Conservation (phyloP, 1,140 invertebrate genomes). For the Heliconius congener region DNA sequence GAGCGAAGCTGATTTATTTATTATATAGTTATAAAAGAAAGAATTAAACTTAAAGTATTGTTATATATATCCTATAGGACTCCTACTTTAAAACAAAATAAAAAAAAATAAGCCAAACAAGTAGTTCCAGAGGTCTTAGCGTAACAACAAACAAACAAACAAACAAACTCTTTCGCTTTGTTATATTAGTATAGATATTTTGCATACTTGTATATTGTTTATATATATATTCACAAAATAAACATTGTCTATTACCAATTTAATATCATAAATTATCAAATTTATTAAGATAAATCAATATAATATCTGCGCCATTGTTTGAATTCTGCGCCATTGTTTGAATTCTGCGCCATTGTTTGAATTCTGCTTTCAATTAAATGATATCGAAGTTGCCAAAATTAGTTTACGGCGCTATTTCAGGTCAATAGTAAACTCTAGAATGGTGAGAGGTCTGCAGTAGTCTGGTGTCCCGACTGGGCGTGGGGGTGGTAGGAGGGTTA, state of each 20-base stretch:
- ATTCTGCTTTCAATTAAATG: constrained; percentile 18
- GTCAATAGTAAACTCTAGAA: constrained; percentile 73
- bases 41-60: no score
- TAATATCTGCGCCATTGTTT: not conserved
- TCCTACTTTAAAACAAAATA: no score
- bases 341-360: not conserved
- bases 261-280: not conserved
- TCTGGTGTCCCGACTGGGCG: constrained; percentile 54
- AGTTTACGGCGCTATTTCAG: constrained; percentile 50
- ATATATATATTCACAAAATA: not conserved
- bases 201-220: not conserved
- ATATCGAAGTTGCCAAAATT: constrained; percentile 28
- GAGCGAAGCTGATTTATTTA: no score
- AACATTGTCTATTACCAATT: no score
- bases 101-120: no score
- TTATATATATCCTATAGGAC: no score
- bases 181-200: not conserved
- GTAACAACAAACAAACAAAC: no score
- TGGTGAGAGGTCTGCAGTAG: constrained; percentile 65
- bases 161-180: no score
- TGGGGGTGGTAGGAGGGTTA: constrained; percentile 73
- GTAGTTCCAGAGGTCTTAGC: no score
- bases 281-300: not conserved
- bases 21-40: no score
- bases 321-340: not conserved